Base-by-base conservation (phyloP, 1,140 invertebrate genomes). In the Atta texana region DNA sequence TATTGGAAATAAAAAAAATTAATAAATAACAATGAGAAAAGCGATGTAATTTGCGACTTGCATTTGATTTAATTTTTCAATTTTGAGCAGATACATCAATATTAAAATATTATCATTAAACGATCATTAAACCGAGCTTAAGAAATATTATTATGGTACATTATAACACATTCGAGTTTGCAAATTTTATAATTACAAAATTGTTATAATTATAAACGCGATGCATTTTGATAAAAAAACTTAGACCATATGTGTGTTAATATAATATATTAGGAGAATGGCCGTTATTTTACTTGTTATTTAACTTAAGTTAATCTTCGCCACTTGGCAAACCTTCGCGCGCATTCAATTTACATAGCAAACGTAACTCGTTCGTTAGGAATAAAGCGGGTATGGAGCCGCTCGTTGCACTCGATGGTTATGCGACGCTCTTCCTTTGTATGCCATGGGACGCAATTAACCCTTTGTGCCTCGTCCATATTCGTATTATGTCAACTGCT, bases 361-460 rank as follows among this genome's bases (percentile, higher is more conserved):
- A 44, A 44, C 39, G 39, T 44, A 44, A 44, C 39, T 44, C 39
- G 10, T 44, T 44, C 39, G 39, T 44, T 44, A 44, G 39, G 39
- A 44, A 44, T 44, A 44, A 44, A 44, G 39, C 39, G 0, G 39
- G 10, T 44, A 44, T 44, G 39, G 39, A 44, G 39, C 39, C 39
- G 39, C 39, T 44, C 64, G 34, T 71, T 81, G 16, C 34, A 39
- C 34, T 81, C 64, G 51, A 81, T 81, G 16, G 64, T 81, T 81
- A 81, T 71, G 64, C 31, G 77, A 71, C 69, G 53, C 78, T 71
- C 21, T 59, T 57, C 64, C 78, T 81, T 81, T 81, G 66, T 71
- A 28, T 16, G 51, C 31, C 34, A 8, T 10, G 31, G 66, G 53
- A 18, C 21, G 66, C 78, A 81, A 81, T 81, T 81, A 81, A 81